A percentile compares a stretch with the other conserved stretches of the same genome.
phyloP scores from a whole-genome alignment of 1,140 invertebrate species.

The Aphelenchoides besseyi region DNA sequence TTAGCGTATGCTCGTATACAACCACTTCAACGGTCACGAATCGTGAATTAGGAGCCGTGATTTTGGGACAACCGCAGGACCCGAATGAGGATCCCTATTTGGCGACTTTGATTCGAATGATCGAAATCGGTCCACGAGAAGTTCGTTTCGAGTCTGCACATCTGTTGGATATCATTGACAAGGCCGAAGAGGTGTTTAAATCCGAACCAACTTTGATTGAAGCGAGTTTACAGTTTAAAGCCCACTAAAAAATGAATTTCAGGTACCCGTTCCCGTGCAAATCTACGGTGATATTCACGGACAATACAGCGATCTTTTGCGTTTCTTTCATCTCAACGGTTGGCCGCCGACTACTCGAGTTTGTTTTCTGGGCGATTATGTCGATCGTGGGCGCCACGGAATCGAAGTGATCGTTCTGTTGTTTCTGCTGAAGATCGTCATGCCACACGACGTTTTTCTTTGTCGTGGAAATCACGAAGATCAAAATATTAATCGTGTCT shows the following conservation, averaged over 20 bases:
- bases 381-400: conserved; percentile 28
- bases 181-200: conserved; percentile 3
- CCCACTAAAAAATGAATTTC: no score
- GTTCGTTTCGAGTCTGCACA: conserved; percentile 11
- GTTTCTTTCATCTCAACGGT: conserved; percentile 63
- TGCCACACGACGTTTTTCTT: conserved; percentile 25
- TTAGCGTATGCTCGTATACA: conserved; percentile 1
- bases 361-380: conserved; percentile 31
- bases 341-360: conserved; percentile 25
- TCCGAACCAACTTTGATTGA: conserved; percentile 17
- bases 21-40: conserved; percentile 13
- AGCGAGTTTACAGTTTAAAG: no score
- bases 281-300: conserved; percentile 65
- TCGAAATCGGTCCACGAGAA: conserved; percentile 19
- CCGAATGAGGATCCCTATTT: not conserved
- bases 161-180: conserved; percentile 8
- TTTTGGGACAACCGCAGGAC: not conserved
- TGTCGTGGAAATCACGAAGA: conserved; percentile 31
- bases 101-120: conserved; percentile 17
- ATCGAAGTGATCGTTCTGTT: conserved; percentile 22
- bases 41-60: not conserved
- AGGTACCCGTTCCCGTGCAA: conserved; percentile 17
- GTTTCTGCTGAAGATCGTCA: conserved; percentile 19
- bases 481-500: conserved; percentile 11
- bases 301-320: conserved; percentile 65